Evolutionary conservation across 2,888 invertebrate genomes (phyloP).

Genomic region (Diloba caeruleocephala): DNA sequence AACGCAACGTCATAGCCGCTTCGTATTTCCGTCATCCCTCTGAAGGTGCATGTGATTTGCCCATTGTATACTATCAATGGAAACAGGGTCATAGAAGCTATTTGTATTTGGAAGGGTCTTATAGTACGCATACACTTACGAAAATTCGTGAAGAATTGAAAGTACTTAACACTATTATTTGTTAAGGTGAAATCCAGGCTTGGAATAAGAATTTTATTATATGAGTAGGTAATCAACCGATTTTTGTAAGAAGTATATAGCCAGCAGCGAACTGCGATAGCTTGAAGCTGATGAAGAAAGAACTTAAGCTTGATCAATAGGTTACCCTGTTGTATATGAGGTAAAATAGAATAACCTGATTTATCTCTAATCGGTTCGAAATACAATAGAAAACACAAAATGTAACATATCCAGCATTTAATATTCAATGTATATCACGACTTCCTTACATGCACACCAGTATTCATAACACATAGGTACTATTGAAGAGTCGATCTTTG

Average conservation of each 20-base stretch:
- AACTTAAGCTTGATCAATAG: too few species aligned
- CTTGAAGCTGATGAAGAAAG: too few species aligned
- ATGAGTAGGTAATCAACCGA: too few species aligned
- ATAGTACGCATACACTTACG: not conserved
- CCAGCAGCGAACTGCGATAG: too few species aligned
- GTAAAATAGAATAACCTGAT: too few species aligned
- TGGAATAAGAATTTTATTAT: too few species aligned
- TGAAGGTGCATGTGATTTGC: constrained; percentile 62
- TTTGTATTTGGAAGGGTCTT: constrained; percentile 40
- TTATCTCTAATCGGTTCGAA: constrained; percentile 1
- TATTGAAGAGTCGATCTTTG: constrained; percentile 71
- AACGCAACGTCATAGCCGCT: constrained; percentile 65
- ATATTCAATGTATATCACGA: constrained; percentile 55
- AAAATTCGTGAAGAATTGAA: too few species aligned
- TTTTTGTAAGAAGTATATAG: too few species aligned
- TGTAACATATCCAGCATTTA: constrained; percentile 46
- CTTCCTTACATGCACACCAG: constrained; percentile 65
- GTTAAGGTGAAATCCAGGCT: too few species aligned
- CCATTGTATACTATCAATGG: constrained; percentile 67
- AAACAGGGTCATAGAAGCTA: constrained; percentile 48
- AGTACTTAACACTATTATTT: too few species aligned
- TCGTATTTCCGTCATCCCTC: constrained; percentile 65
- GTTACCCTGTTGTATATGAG: too few species aligned
- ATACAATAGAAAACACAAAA: constrained; percentile 7
- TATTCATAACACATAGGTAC: constrained; percentile 76